phyloP scores from a whole-genome alignment of 2,888 invertebrate species.

The Hypselothyrea guttata region DNA sequence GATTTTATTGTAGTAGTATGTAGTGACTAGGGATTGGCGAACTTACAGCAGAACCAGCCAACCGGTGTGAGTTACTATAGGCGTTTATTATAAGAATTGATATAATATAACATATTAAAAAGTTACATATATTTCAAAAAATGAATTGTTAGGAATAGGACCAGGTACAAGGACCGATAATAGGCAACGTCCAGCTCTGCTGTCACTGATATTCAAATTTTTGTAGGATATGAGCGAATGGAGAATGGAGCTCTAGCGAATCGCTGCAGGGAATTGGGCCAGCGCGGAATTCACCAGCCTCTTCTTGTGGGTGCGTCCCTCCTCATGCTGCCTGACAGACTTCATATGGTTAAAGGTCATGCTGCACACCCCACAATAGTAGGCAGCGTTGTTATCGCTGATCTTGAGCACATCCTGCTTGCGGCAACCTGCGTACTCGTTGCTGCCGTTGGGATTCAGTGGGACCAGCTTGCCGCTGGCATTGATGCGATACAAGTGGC shows the following conservation, averaged over 20 bases:
- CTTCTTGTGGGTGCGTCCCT: constrained; percentile 53
- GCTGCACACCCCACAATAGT: constrained; percentile 58
- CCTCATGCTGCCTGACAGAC: constrained; percentile 62
- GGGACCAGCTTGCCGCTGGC: constrained; percentile 45
- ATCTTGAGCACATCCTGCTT: constrained; percentile 26
- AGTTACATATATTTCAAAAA: constrained; percentile 51
- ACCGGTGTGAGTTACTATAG: not conserved
- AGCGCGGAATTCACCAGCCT: constrained; percentile 25
- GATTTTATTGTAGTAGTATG: too few relatives aligned
- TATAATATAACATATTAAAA: constrained; percentile 43
- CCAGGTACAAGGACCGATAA: constrained; percentile 35
- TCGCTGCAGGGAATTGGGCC: constrained; percentile 8
- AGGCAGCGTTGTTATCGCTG: constrained; percentile 35
- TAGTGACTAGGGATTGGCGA: too few relatives aligned
- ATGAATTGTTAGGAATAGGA: constrained; percentile 56
- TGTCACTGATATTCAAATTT: constrained; percentile 5
- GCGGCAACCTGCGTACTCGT: constrained; percentile 7
- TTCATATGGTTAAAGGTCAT: constrained; percentile 58
- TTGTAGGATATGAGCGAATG: too few relatives aligned
- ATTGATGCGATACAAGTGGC: constrained; percentile 46
- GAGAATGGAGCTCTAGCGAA: too few relatives aligned
- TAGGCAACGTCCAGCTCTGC: constrained; percentile 7
- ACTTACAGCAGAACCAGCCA: too few relatives aligned
- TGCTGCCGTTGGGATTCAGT: constrained; percentile 41
- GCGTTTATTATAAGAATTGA: constrained; percentile 33